Base-by-base conservation (phyloP, 2,888 invertebrate genomes). In the Hirtodrosophila cameraria region DNA sequence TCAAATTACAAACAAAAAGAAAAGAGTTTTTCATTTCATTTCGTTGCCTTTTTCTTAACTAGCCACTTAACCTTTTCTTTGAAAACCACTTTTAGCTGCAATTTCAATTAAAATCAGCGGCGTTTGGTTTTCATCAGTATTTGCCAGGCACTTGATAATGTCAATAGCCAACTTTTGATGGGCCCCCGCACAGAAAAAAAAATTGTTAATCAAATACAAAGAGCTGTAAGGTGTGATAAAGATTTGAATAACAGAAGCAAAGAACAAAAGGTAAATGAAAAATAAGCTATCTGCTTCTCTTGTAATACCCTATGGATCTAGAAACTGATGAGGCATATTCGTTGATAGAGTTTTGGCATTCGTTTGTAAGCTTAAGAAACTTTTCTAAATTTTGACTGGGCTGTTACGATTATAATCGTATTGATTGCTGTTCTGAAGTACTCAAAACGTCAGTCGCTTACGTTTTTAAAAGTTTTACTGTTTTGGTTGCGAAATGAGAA, bases 41-140 rank as follows among this genome's bases (percentile, higher is more conserved):
- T 54, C 1, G n/a, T 16, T 4, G 9, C 13, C 27, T 9, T 52
- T 61, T 57, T 64, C 30, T 38, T 16, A n/a, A 46, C 12, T 8
- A 13, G 49, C 16, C 60, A 50, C 55, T 75, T 75, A 57, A 54
- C 50, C 52, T 20, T 52, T 49, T 42, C 36, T 60, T 38, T 16
- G 23, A 45, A 45, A 23, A 3, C n/a, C 67, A 52, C 42, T 63
- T 63, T 59, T 52, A 35, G 31, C 52, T 15, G 41, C 55, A 53
- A 69, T 80, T 80, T 75, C 80, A 83, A 83, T 86, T 79, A 83
- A 80, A 72, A 67, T 66, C 52, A 43, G 23, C 23, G 36, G 25
- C n/a, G 31, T 3, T 41, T 35, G 27, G 11, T 15, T 42, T 45
- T 48, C 39, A 52, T 48, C 46, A 20, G 45, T n/a, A n/a, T 16